These are phyloP conservation scores for Tetramorium alpestre DNA, from an alignment of 1,140 invertebrate genomes.

Conservation along the genomic window DNA sequence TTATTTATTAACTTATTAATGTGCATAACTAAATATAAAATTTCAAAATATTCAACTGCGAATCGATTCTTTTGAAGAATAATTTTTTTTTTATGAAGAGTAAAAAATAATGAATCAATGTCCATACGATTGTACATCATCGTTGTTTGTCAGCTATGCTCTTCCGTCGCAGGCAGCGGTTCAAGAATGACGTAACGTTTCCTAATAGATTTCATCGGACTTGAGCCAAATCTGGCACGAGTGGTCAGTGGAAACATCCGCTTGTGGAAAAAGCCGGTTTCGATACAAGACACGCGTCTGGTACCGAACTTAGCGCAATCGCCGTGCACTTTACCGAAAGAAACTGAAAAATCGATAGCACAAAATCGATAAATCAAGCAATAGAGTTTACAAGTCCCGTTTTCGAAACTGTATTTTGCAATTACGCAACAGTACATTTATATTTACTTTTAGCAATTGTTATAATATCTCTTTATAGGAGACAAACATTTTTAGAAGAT, in stretches of 20 bases:
- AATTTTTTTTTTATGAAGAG: not conserved
- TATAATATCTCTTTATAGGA: not conserved
- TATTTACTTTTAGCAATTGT: not conserved
- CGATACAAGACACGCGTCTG: constrained; percentile 36
- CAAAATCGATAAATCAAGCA: not conserved
- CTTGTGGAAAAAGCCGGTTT: constrained; percentile 61
- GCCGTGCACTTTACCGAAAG: not conserved
- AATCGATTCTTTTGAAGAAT: not conserved
- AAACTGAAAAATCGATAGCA: not conserved
- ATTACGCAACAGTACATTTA: not conserved
- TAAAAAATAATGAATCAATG: not conserved
- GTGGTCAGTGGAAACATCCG: constrained; percentile 30
- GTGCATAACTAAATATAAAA: not conserved
- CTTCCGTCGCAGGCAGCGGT: constrained; percentile 51
- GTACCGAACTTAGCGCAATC: constrained; percentile 63
- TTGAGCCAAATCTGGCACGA: constrained; percentile 46
- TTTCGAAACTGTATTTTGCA: not conserved
- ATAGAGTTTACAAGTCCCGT: not conserved
- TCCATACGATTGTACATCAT: not conserved
- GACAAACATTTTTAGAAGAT: not conserved
- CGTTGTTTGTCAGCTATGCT: not conserved
- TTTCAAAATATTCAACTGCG: not conserved
- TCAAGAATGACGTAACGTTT: constrained; percentile 71
- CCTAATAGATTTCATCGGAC: constrained; percentile 67
- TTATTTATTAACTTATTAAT: not conserved